A percentile compares a stretch with the other conserved stretches of the same genome.
Conservation (phyloP, 2,113 vertebrate genomes). For the Brachirus orientalis region DNA sequence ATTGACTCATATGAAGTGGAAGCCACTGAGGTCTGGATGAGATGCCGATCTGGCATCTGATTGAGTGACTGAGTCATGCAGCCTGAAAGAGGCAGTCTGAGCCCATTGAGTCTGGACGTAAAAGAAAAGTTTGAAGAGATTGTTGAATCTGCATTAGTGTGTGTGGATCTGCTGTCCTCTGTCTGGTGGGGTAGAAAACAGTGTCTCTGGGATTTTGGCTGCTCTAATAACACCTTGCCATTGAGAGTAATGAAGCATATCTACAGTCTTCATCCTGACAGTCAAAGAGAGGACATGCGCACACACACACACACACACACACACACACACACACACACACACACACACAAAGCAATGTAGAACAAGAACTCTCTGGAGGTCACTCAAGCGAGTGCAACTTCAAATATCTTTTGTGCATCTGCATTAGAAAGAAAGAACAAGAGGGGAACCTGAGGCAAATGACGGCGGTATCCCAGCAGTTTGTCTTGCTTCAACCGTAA, state of each 20-base stretch:
- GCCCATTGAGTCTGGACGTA: slow-evolving; percentile 46
- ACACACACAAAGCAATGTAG: slow-evolving; percentile 35
- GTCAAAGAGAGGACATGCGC: slow-evolving; percentile 43
- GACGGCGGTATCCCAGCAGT: slow-evolving; percentile 54
- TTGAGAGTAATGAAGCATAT: slow-evolving; percentile 78
- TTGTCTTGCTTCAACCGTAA: slow-evolving; percentile 57
- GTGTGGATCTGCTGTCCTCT: slow-evolving; percentile 28
- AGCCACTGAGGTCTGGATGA: slow-evolving; percentile 60
- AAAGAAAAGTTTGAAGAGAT: slow-evolving; percentile 63
- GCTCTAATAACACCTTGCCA: slow-evolving; percentile 75
- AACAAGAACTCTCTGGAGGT: slow-evolving; percentile 64
- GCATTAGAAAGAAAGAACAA: slow-evolving; percentile 45
- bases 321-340: slow-evolving; percentile 14
- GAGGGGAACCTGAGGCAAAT: slow-evolving; percentile 35
- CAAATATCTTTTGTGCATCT: slow-evolving; percentile 52
- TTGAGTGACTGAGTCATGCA: slow-evolving; percentile 69
- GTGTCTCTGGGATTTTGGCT: slow-evolving; percentile 53
- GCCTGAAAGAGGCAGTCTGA: slow-evolving; percentile 70
- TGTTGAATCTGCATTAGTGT: slow-evolving; percentile 10
- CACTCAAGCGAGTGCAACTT: slow-evolving; percentile 39
- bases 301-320: slow-evolving; percentile 12
- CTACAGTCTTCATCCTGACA: slow-evolving; percentile 62
- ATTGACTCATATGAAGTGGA: slow-evolving; percentile 66
- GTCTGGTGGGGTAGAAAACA: slow-evolving; percentile 39
- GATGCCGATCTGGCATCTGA: slow-evolving; percentile 63